Evolutionary conservation across 2,888 invertebrate species (phyloP).

Genomic region (Tiphia femorata): DNA sequence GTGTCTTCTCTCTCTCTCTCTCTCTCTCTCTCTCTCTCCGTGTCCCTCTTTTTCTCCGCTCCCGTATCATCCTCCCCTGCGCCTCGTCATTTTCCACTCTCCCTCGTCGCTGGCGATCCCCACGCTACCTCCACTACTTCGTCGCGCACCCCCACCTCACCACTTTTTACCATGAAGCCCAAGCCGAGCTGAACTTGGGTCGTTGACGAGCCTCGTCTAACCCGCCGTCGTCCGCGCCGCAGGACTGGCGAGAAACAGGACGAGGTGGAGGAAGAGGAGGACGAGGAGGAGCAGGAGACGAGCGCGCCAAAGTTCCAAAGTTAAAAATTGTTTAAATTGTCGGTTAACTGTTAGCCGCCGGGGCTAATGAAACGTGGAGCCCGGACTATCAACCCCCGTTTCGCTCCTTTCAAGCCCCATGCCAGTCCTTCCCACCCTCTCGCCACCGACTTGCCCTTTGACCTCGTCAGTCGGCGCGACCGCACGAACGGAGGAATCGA

Average conservation of each 20-base stretch:
- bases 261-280: constrained; percentile 17
- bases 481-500: constrained; percentile 28
- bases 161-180: no score
- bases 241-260: constrained; percentile 32
- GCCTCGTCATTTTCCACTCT: no score
- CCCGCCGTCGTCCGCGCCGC: constrained; percentile 46
- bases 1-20: constrained; percentile 15
- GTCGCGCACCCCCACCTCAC: no score
- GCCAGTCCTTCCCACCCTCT: constrained; percentile 8
- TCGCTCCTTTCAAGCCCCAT: constrained; percentile 22
- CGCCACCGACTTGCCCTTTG: constrained; percentile 30
- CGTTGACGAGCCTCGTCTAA: constrained; percentile 39
- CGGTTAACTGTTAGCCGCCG: constrained; percentile 64
- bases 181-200: no score
- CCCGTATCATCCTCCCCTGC: no score
- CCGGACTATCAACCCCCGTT: constrained; percentile 37
- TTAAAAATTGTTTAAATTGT: constrained; percentile 68
- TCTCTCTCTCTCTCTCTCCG: background rate
- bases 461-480: constrained; percentile 33
- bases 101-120: no score
- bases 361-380: constrained; percentile 63
- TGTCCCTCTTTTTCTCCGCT: no score
- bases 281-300: constrained; percentile 7
- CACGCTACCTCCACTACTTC: no score
- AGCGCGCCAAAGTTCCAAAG: constrained; percentile 53